Conservation (phyloP, 1,140 invertebrate genomes). For the Artemia franciscana region DNA sequence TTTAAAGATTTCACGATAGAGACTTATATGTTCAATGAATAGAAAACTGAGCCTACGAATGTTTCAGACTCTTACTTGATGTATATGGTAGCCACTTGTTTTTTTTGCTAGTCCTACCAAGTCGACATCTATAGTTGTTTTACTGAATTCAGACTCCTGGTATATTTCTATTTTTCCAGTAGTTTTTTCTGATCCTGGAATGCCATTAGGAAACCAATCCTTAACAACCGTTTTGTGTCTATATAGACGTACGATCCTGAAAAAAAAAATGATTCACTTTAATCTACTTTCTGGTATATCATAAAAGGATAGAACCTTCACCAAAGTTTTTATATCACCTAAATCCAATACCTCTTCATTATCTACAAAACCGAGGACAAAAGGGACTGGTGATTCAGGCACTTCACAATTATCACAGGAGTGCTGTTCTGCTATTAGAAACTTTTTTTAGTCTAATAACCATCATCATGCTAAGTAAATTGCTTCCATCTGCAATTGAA, state of each 20-base stretch:
- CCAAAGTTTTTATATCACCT: no score
- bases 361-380: no score
- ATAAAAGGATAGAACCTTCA: neutral
- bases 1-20: no score
- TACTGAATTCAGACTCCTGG: conserved; percentile 17
- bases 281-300: neutral
- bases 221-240: conserved; percentile 56
- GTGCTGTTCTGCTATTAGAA: no score
- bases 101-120: neutral
- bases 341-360: no score
- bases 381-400: no score
- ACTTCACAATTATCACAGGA: no score
- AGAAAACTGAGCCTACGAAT: no score
- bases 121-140: conserved; percentile 16
- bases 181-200: conserved; percentile 25
- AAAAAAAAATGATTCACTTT: conserved; percentile 10
- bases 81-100: conserved; percentile 45
- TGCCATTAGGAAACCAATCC: conserved; percentile 64
- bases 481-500: no score
- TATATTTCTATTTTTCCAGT: conserved; percentile 51
- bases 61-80: conserved; percentile 41
- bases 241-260: conserved; percentile 44
- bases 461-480: no score
- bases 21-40: no score
- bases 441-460: no score